Base-by-base conservation (phyloP, 2,888 invertebrate genomes). In the Philonicus albiceps region DNA sequence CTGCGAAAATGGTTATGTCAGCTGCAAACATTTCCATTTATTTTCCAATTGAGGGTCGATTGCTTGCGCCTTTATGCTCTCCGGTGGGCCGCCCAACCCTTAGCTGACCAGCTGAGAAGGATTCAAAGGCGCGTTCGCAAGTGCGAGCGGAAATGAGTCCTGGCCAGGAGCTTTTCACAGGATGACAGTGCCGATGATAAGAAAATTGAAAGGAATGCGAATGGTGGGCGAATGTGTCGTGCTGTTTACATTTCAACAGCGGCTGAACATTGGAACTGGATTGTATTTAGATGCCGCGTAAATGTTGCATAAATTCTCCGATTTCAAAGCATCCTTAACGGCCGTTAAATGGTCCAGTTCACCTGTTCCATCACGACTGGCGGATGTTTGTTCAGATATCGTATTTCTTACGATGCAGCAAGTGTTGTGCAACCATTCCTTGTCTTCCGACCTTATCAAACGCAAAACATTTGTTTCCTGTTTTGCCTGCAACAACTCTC, bases 11-110 rank as follows among this genome's bases (percentile, higher is more conserved):
- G 86, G 86, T 86, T 86, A 86, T 87, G 87, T 87, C 87, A 87
- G 37, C 85, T 86, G 86, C 87, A 87, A 87, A 87, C 87, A 87
- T 87, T 87, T 87, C 80, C 87, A 87, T 87, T 86, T 87, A 86
- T 85, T 87, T 87, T 87, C 80, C 85, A 87, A 87, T 87, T 75
- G 86, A 75, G 80, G 87, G 80, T 74, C 81, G 81, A 19, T 55
- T 49, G 31, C 34, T 81, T 81, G 43, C 80, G 53, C 80, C 80
- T 80, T 80, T 80, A 55, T 81, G 13, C 81, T 34, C 81, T 31
- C 22, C 64, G 31, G 74, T 74, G 31, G 74, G 34, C 31, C 13
- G 7, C 84, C 84, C 84, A 84, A 84, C 84, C 84, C 84, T 81
- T 84, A 30, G 84, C 84, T 49, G 84, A 73, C 84, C 84, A 84